Base-by-base conservation (phyloP, 2,888 invertebrate species). In the Hydropsyche betteni region DNA sequence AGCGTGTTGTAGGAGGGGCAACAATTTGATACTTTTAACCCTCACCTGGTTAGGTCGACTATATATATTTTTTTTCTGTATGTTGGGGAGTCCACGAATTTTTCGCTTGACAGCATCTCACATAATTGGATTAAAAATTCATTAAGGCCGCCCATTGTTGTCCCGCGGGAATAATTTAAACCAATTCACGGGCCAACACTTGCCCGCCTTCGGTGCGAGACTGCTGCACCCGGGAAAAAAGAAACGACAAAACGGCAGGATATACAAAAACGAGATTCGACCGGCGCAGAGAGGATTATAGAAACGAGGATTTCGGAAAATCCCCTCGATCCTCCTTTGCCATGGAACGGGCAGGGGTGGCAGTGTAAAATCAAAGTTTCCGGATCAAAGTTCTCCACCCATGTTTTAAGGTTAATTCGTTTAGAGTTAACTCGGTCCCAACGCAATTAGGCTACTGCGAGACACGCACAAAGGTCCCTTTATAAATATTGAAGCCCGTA, bases 81-180 rank as follows among this genome's bases (percentile, higher is more conserved):
- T 52, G 33, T 53, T 8, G 74, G 75, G 44, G 70, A 58, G 34
- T 70, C 68, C 76, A 73, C 82, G 82, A 84, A 85, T 86, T 86
- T 85, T 80, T 85, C 85, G 84, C 85, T 83, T 83, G 84, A 84
- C 84, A 82, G 81, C 82, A 82, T 78, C 83, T 83, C 83, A 82
- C 83, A 85, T 86, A 86, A 88, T 86, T 86, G 85, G 85, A 87
- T 88, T 87, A 87, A 87, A 87, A 87, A 88, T 88, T 87, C 87
- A 88, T 87, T 85, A 85, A 80, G 85, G 83, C 84, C 84, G 83
- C 82, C 86, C 84, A 82, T 84, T 83, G 82, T 81, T 82, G 83
- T 85, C 84, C 75, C 82, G 80, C 82, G 86, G 86, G 87, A 86
- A 87, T 87, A 86, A 88, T 87, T 87, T 86, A 87, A 85, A 85